Percentiles rank a stretch among this genome's conserved stretches.
phyloP scores from a whole-genome alignment of 2,113 vertebrate species.

The Trogon surrucura region DNA sequence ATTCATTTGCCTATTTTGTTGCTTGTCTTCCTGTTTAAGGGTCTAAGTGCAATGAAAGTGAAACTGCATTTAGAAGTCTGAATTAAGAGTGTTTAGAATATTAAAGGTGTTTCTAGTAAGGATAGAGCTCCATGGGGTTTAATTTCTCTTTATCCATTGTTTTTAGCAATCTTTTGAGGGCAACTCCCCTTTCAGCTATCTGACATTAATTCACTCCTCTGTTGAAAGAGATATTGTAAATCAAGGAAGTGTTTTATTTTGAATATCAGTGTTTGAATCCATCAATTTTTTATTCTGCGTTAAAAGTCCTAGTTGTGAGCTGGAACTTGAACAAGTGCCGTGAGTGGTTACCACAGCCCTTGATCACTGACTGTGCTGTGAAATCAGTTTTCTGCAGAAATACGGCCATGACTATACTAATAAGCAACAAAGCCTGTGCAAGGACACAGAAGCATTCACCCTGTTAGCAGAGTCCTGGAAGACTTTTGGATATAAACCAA shows the following conservation, averaged over 20 bases:
- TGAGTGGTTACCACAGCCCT: neutral
- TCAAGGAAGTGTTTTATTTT: neutral
- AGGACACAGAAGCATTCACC: neutral
- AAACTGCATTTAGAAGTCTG: neutral
- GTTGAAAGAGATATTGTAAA: neutral
- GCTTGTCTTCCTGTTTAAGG: neutral
- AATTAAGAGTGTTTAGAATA: neutral
- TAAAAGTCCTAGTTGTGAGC: neutral
- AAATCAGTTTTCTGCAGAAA: neutral
- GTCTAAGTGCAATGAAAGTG: neutral
- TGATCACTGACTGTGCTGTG: neutral
- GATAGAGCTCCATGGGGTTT: neutral
- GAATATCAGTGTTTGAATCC: neutral
- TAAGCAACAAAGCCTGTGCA: neutral
- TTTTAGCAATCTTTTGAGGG: neutral
- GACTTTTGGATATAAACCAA: neutral
- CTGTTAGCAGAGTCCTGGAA: neutral
- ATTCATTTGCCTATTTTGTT: neutral
- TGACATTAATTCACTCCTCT: neutral
- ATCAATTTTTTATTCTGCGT: neutral
- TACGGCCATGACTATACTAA: neutral
- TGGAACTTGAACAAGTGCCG: neutral
- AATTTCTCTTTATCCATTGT: neutral
- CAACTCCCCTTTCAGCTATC: neutral
- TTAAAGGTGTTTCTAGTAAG: neutral